A percentile compares a stretch with the other conserved stretches of the same genome.
Evolutionary conservation across 2,888 invertebrate species (phyloP).

Genomic region (Pseudanteris insignis): DNA sequence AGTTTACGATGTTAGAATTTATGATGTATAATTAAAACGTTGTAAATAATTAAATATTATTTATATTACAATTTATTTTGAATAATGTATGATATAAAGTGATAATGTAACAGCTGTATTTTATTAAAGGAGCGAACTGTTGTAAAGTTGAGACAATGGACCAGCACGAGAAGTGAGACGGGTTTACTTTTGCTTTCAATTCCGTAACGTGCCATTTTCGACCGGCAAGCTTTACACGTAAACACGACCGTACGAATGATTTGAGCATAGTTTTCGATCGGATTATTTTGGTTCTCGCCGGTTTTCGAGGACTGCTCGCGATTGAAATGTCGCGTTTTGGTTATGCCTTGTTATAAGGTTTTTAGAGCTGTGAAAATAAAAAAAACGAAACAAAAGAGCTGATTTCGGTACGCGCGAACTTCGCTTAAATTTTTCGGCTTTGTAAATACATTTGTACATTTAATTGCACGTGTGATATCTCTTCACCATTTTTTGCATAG

Average conservation of each 20-base stretch:
- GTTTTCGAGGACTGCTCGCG: slow-evolving; percentile 34
- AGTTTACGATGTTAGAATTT: slow-evolving; percentile 1
- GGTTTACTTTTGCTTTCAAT: slow-evolving; percentile 4
- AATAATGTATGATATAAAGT: too few species aligned
- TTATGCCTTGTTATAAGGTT: slow-evolving; percentile 33
- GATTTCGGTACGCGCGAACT: background rate
- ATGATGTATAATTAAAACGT: background rate
- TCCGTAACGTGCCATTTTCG: background rate
- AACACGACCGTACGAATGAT: slow-evolving; percentile 12
- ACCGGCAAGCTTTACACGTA: background rate
- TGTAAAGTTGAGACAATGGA: background rate
- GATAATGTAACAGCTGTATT: background rate
- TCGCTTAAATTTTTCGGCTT: slow-evolving; percentile 7
- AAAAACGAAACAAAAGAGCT: slow-evolving; percentile 1
- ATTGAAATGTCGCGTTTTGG: slow-evolving; percentile 15
- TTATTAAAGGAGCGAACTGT: background rate
- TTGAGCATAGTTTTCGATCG: slow-evolving; percentile 27
- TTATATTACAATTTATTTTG: too few species aligned
- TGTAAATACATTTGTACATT: slow-evolving; percentile 36
- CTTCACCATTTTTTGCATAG: slow-evolving; percentile 27
- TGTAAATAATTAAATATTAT: background rate
- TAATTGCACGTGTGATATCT: slow-evolving; percentile 31
- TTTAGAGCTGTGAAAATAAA: slow-evolving; percentile 39
- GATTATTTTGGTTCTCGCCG: slow-evolving; percentile 35
- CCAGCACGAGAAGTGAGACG: background rate